Conservation (phyloP, 2,888 invertebrate species). For the Drosophila borealis region DNA sequence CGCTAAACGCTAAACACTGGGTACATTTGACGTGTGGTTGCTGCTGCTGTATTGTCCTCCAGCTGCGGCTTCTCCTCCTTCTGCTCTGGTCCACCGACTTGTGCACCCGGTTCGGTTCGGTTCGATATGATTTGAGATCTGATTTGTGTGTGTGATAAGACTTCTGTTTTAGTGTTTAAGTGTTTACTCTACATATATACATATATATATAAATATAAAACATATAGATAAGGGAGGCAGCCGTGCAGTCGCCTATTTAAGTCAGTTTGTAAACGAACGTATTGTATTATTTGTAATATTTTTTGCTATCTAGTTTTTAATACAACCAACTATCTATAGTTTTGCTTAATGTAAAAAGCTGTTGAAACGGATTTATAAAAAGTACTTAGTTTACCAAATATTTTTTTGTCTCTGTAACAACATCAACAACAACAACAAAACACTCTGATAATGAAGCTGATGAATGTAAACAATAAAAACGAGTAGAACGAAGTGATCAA, state of each 20-base stretch:
- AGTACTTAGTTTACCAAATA: constrained; percentile 80
- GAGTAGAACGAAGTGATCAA: constrained; percentile 64
- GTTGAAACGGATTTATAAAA: constrained; percentile 77
- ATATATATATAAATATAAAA: not conserved
- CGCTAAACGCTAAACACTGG: constrained; percentile 29
- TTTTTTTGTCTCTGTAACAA: constrained; percentile 65
- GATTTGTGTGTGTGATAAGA: constrained; percentile 74
- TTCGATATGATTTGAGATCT: constrained; percentile 34
- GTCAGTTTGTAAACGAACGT: constrained; percentile 80
- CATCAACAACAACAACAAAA: constrained; percentile 21
- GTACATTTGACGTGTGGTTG: constrained; percentile 66
- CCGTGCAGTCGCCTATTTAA: constrained; percentile 64
- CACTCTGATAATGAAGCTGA: constrained; percentile 59
- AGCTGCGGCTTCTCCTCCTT: constrained; percentile 76
- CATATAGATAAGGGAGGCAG: constrained; percentile 30
- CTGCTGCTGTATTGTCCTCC: constrained; percentile 79
- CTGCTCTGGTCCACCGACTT: constrained; percentile 77
- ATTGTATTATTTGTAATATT: constrained; percentile 77
- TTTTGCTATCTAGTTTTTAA: constrained; percentile 70
- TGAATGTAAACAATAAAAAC: constrained; percentile 58
- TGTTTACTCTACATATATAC: constrained; percentile 41
- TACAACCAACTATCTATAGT: constrained; percentile 49
- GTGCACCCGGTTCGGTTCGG: constrained; percentile 71
- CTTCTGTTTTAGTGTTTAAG: constrained; percentile 70
- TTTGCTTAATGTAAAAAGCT: constrained; percentile 68